phyloP scores from a whole-genome alignment of 2,888 invertebrate species.

The Platerodrilus igneus region DNA sequence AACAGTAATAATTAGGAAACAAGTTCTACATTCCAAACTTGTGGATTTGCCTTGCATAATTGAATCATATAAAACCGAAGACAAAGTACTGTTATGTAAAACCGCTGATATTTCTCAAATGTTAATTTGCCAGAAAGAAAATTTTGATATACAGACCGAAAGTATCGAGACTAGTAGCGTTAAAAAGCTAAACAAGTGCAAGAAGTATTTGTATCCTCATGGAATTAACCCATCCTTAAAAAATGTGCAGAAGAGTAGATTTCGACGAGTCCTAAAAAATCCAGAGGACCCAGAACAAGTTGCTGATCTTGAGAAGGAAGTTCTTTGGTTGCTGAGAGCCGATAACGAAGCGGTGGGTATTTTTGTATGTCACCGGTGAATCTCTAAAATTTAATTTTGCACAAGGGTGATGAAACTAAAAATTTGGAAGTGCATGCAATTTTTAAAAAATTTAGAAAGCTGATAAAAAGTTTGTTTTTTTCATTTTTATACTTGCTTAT shows the following conservation, averaged over 20 bases:
- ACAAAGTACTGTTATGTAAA: slow-evolving; percentile 65
- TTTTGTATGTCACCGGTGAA: no score
- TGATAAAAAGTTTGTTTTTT: background rate
- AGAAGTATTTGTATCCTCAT: slow-evolving; percentile 51
- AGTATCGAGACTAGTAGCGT: slow-evolving; percentile 11
- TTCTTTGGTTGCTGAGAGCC: slow-evolving; percentile 56
- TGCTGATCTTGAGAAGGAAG: slow-evolving; percentile 63
- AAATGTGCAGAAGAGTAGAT: slow-evolving; percentile 62
- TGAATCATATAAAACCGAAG: slow-evolving; percentile 64
- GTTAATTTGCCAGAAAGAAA: slow-evolving; percentile 50
- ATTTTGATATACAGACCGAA: slow-evolving; percentile 37
- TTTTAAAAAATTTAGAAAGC: no score
- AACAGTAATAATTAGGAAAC: slow-evolving; percentile 54
- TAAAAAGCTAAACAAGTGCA: slow-evolving; percentile 15
- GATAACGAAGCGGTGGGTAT: slow-evolving; percentile 60
- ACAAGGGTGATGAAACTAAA: no score
- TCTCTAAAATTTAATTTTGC: no score
- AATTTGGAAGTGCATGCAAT: no score
- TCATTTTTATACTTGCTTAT: no score
- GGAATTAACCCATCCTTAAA: slow-evolving; percentile 67
- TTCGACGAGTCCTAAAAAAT: slow-evolving; percentile 56
- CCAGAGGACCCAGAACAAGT: slow-evolving; percentile 65
- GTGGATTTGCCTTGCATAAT: slow-evolving; percentile 61
- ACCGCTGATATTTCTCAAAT: slow-evolving; percentile 64
- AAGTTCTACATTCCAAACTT: slow-evolving; percentile 54